Percentiles rank a stretch among this genome's conserved stretches.
Conservation (phyloP, 37 sponge, comb jelly and placozoan species). For the Crambe crambe region DNA sequence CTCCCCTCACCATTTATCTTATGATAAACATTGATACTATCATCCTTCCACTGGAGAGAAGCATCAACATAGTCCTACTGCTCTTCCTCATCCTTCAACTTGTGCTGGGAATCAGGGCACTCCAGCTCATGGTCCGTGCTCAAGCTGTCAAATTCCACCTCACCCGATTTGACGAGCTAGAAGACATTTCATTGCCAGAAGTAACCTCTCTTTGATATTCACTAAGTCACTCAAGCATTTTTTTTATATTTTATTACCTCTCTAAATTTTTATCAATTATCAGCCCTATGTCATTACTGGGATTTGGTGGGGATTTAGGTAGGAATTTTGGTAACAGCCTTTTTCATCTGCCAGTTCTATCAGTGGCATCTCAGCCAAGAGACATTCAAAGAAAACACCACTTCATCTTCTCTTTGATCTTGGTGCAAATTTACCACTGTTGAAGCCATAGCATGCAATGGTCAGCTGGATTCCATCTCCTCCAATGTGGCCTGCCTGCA, state of each 20-base stretch:
- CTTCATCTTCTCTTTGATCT: background rate
- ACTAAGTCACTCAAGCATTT: background rate
- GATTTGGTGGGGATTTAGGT: no score
- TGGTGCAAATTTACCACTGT: background rate
- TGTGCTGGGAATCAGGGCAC: slow-evolving; percentile 61
- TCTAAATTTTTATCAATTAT: background rate
- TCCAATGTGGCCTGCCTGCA: background rate
- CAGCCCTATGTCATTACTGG: no score
- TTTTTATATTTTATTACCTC: background rate
- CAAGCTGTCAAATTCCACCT: slow-evolving; percentile 86
- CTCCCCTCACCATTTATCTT: slow-evolving; percentile 53
- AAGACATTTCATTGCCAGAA: background rate
- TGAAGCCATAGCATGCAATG: background rate
- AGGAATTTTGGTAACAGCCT: no score
- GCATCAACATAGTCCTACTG: slow-evolving; percentile 39
- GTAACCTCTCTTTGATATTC: background rate
- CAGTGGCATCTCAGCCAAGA: slow-evolving; percentile 10
- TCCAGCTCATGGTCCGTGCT: slow-evolving; percentile 64
- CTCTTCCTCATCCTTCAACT: slow-evolving; percentile 61
- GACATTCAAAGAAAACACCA: background rate
- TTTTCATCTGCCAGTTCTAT: background rate
- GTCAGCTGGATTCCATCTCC: background rate
- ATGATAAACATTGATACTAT: slow-evolving; percentile 66
- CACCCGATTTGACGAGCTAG: slow-evolving; percentile 14
- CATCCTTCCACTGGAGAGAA: slow-evolving; percentile 75